Percentiles rank a stretch among this genome's conserved stretches.
Conservation (phyloP, 1,140 invertebrate species). For the Liolophura sinensis region DNA sequence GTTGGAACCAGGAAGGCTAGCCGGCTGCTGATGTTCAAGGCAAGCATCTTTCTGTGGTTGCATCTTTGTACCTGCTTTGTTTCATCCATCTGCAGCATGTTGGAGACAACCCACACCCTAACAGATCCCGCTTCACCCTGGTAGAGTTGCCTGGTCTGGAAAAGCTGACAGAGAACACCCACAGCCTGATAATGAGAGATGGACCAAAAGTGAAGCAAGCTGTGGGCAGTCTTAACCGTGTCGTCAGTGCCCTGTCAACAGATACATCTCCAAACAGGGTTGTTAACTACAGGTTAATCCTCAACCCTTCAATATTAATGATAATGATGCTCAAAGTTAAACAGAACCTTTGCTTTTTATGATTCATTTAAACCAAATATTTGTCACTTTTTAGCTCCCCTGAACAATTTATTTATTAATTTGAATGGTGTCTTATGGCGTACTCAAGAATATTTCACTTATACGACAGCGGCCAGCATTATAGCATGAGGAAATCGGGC, state of each 20-base stretch:
- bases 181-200: constrained; percentile 33
- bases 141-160: constrained; percentile 51
- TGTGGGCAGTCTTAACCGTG: constrained; percentile 34
- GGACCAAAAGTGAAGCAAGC: constrained; percentile 38
- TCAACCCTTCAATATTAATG: not conserved
- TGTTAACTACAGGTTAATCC: constrained; percentile 48
- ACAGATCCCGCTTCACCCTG: constrained; percentile 47
- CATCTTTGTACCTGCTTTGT: too few relatives aligned
- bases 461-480: too few relatives aligned
- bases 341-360: too few relatives aligned
- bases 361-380: not conserved
- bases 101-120: constrained; percentile 39
- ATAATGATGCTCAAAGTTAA: too few relatives aligned
- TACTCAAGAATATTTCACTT: too few relatives aligned
- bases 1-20: too few relatives aligned
- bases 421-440: too few relatives aligned
- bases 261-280: constrained; percentile 46
- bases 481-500: too few relatives aligned
- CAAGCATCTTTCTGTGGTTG: too few relatives aligned
- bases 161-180: constrained; percentile 34
- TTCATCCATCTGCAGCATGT: constrained; percentile 23
- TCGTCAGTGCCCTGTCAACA: constrained; percentile 37
- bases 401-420: too few relatives aligned
- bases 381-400: not conserved
- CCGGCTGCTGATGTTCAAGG: too few relatives aligned